Percentiles rank a stretch among this genome's conserved stretches.
Conservation (phyloP, 2,113 vertebrate species). For the Microcebus tavaratra region DNA sequence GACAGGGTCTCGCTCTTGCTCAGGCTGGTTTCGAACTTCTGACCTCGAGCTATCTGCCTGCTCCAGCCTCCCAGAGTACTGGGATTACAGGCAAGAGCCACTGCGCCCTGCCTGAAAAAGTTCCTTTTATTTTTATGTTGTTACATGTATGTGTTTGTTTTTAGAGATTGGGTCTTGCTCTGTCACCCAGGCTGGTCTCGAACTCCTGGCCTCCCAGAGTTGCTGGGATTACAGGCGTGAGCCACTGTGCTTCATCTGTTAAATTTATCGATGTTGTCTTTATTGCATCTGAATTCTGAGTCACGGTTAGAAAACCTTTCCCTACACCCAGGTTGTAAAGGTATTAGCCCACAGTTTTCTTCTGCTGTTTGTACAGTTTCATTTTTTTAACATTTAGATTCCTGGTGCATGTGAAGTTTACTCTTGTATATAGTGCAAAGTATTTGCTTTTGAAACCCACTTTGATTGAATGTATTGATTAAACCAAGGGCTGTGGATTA, state of each 20-base stretch:
- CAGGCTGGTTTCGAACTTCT: too few species aligned
- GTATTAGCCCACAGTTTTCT: background rate
- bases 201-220: background rate
- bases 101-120: background rate
- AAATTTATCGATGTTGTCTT: background rate
- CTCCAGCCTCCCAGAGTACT: too few species aligned
- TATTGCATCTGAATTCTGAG: background rate
- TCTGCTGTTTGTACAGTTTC: background rate
- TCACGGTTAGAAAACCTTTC: background rate
- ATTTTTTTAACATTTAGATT: background rate
- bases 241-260: background rate
- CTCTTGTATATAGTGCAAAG: background rate
- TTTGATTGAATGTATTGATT: background rate
- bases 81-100: too few species aligned
- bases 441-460: background rate
- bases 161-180: background rate
- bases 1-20: too few species aligned
- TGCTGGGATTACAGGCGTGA: background rate
- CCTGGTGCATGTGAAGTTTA: background rate
- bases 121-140: background rate
- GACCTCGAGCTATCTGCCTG: too few species aligned
- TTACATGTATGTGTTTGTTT: background rate
- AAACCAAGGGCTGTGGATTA: background rate
- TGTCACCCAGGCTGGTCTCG: background rate
- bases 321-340: background rate